Base-by-base conservation (phyloP, 1,140 invertebrate species). In the Hyles vespertilio region DNA sequence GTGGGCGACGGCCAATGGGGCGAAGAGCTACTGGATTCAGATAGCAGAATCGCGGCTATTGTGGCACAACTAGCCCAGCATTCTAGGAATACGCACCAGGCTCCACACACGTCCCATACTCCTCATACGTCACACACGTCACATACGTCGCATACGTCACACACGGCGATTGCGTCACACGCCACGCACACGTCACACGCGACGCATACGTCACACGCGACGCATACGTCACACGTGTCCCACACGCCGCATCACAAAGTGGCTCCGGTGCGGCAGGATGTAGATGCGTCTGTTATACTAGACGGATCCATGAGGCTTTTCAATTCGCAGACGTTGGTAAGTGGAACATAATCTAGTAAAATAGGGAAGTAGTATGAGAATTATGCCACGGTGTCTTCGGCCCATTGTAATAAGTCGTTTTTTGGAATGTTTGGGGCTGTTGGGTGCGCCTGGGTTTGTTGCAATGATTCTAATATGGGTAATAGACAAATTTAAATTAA, bases 221-320 rank as follows among this genome's bases (percentile, higher is more conserved):
- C 22, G 22, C 22, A 22, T 22, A 22, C 22, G 22, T 22, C 22
- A 22, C 22, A 22, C 22, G 22, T 22, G 22, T 2, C 22, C 22
- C 22, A 36, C 60, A 11, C 59, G 63, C 50, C 44, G 11, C 58
- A 79, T 58, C 80, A 76, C 57, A 87, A 87, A 77, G 81, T 82
- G 32, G 57, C 70, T 3, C 56, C 70, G 46, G 72, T 77, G 2
- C 70, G 81, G 10, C 69, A 61, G 40, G 82, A 87, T 61, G 72
- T 87, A 6, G 84, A 87, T 6, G 50, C 75, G 1, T 84, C 81
- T 45, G 82, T 85, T 2, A 84, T 85, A 32, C 60, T 84, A 6
- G 82, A 87, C 51, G 51, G 71, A 3, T 74, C 81, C 8, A 74
- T 84, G 71, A 74, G 79, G 36, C 59, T 84, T 3, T 81, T 76